Evolutionary conservation across 2,113 vertebrate genomes (phyloP).

Genomic region (Callospermophilus lateralis): DNA sequence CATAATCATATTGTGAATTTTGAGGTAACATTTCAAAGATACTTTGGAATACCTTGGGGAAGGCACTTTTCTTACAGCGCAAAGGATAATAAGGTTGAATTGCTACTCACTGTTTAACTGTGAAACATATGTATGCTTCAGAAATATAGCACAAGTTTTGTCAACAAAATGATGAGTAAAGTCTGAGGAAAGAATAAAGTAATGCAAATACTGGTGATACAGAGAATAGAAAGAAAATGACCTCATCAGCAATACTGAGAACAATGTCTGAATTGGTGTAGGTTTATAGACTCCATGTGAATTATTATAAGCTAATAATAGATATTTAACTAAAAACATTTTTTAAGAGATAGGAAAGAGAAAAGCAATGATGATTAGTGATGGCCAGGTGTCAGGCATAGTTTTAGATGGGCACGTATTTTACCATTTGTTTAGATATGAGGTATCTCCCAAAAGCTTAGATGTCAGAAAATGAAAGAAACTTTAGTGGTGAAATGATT

Average conservation of each 20-base stretch:
- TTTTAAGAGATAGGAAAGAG: background rate
- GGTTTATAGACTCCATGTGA: background rate
- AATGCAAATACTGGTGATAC: background rate
- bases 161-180: background rate
- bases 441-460: too few relatives aligned
- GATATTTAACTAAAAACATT: background rate
- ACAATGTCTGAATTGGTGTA: background rate
- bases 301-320: background rate
- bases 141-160: background rate
- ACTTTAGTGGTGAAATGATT: too few relatives aligned
- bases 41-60: background rate
- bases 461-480: too few relatives aligned
- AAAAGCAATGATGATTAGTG: background rate
- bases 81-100: background rate
- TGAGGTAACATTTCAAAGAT: constrained; percentile 3
- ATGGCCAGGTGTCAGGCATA: background rate
- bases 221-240: background rate
- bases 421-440: background rate
- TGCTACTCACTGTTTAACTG: background rate
- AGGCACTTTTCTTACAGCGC: background rate
- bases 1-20: background rate
- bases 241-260: background rate
- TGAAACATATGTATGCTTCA: background rate
- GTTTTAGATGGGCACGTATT: fast-evolving
- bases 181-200: background rate